phyloP scores from a whole-genome alignment of 2,113 vertebrate genomes.

The Microcebus tavaratra region DNA sequence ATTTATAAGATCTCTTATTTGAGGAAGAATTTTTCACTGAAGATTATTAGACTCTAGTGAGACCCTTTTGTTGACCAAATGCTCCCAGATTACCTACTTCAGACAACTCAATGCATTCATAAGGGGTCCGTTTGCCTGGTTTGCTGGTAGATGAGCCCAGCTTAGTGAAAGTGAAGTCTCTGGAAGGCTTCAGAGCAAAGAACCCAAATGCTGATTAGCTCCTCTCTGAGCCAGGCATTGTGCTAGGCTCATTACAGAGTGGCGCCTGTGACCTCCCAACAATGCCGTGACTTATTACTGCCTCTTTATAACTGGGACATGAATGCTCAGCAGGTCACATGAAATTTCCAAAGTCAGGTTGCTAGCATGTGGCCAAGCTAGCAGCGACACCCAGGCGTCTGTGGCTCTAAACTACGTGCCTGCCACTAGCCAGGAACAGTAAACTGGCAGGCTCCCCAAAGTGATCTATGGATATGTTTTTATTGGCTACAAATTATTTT shows the following conservation, averaged over 20 bases:
- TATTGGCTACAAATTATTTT: neutral
- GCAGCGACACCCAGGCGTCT: neutral
- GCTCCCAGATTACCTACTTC: neutral
- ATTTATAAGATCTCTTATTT: neutral
- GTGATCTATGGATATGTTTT: neutral
- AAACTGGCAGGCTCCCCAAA: neutral
- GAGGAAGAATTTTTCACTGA: neutral
- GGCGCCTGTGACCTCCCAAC: neutral
- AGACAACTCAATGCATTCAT: accelerated
- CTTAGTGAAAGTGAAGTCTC: neutral
- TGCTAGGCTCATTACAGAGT: no score
- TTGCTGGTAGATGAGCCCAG: neutral
- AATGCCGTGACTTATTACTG: neutral
- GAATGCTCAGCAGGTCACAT: neutral
- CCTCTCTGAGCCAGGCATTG: neutral
- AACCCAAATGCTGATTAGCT: neutral
- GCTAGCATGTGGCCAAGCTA: neutral
- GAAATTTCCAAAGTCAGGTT: neutral
- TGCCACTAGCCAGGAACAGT: neutral
- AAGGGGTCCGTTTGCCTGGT: neutral
- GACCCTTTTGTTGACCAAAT: neutral
- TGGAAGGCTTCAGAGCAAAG: neutral
- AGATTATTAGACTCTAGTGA: neutral
- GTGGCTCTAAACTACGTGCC: neutral
- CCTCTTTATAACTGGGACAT: neutral